Percentiles rank a stretch among this genome's conserved stretches.
Evolutionary conservation across 30 jellyfish, hydroid and myxozoan genomes (phyloP).

Genomic region (Aurelia coerulea): DNA sequence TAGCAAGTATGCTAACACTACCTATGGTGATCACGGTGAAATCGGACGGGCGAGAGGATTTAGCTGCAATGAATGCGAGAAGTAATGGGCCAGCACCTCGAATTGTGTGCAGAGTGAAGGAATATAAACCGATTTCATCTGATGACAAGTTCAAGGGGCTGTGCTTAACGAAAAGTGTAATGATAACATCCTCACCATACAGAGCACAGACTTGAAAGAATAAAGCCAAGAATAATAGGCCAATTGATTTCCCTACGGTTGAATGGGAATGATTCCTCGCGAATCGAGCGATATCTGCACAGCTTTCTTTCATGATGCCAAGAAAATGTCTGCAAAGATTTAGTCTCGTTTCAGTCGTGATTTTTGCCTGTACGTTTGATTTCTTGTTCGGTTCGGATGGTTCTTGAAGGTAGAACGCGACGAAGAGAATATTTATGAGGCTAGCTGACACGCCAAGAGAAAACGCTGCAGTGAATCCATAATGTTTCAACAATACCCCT

Average conservation of each 20-base stretch:
- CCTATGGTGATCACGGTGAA: conserved; percentile 32
- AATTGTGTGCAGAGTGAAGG: too few species aligned
- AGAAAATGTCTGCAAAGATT: not conserved
- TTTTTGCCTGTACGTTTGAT: not conserved
- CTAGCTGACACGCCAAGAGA: conserved; percentile 40
- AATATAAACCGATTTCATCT: too few species aligned
- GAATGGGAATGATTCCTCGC: not conserved
- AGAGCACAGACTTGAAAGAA: conserved; percentile 38
- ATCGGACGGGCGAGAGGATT: conserved; percentile 36
- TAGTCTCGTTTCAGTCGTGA: not conserved
- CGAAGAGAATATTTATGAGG: conserved; percentile 39
- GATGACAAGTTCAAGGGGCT: conserved; percentile 48
- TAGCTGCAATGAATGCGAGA: conserved; percentile 28
- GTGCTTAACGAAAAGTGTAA: conserved; percentile 41
- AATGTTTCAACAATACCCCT: too few species aligned
- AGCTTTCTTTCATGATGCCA: not conserved
- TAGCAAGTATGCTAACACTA: conserved; percentile 28
- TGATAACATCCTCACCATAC: conserved; percentile 45
- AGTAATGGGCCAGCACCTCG: not conserved
- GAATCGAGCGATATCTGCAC: not conserved
- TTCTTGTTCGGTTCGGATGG: too few species aligned
- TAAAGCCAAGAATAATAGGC: conserved; percentile 22
- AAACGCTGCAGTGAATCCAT: conserved; percentile 21
- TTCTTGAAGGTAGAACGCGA: conserved; percentile 44
- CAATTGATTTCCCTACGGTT: not conserved